phyloP scores from a whole-genome alignment of 2,797 vertebrate species.

The Lycodopsis pacificus region DNA sequence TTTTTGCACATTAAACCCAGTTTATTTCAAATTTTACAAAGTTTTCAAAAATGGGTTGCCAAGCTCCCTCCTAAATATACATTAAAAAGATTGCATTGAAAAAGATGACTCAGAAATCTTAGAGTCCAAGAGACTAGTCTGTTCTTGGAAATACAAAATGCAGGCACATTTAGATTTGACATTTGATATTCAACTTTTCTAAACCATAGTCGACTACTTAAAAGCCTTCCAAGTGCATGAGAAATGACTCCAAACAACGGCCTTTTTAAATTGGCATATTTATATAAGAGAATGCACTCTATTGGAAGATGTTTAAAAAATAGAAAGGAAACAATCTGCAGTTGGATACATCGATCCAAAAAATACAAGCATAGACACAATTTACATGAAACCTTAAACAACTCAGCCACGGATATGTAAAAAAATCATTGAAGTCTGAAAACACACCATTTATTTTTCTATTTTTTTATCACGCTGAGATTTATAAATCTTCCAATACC shows the following conservation, averaged over 20 bases:
- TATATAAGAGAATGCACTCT: slow-evolving; percentile 66
- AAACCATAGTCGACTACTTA: slow-evolving; percentile 4
- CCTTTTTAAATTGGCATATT: slow-evolving; percentile 28
- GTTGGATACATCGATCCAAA: slow-evolving; percentile 38
- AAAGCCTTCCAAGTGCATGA: not conserved
- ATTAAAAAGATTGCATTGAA: slow-evolving; percentile 13
- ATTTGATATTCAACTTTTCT: slow-evolving; percentile 8
- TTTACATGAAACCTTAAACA: slow-evolving; percentile 45
- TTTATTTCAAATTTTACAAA: slow-evolving; percentile 37
- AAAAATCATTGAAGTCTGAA: slow-evolving; percentile 25
- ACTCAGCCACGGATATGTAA: slow-evolving; percentile 27
- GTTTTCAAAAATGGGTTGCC: slow-evolving; percentile 9
- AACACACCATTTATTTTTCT: slow-evolving; percentile 43
- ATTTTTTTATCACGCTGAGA: slow-evolving; percentile 51
- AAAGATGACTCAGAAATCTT: slow-evolving; percentile 8
- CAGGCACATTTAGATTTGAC: slow-evolving; percentile 28
- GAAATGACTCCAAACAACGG: slow-evolving; percentile 31
- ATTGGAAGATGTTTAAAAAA: slow-evolving; percentile 65
- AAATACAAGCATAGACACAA: slow-evolving; percentile 41
- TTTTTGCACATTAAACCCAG: slow-evolving; percentile 8
- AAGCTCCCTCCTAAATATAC: slow-evolving; percentile 1
- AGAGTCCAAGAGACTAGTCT: slow-evolving; percentile 1
- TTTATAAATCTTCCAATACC: slow-evolving; percentile 51
- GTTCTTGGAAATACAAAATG: slow-evolving; percentile 19
- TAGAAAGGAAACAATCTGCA: slow-evolving; percentile 32